Evolutionary conservation across 2,888 invertebrate species (phyloP).

Genomic region (Netelia inedita): DNA sequence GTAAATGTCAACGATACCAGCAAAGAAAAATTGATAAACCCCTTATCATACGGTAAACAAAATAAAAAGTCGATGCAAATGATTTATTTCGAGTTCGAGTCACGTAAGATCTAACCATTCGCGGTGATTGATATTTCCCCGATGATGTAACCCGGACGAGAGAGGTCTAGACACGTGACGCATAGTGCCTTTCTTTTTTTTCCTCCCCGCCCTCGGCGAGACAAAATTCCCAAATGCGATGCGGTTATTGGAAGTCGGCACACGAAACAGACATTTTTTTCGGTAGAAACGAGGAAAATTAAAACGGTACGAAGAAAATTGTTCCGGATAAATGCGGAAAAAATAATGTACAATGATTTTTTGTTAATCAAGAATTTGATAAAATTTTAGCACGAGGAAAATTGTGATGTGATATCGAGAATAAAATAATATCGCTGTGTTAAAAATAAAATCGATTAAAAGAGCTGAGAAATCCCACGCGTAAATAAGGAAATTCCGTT

Average conservation of each 20-base stretch:
- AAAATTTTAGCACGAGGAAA: no score
- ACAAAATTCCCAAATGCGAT: not conserved
- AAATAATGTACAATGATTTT: no score
- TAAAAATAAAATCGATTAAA: no score
- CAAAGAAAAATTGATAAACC: conserved; percentile 11
- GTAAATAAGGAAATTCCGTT: not conserved
- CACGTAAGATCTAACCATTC: conserved; percentile 16
- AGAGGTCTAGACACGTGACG: conserved; percentile 18
- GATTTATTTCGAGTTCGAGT: conserved; percentile 38
- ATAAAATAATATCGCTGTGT: no score
- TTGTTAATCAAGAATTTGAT: no score
- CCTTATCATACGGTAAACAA: conserved; percentile 31
- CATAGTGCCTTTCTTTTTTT: conserved; percentile 30
- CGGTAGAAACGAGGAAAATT: no score
- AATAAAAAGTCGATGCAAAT: conserved; percentile 40
- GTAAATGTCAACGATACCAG: not conserved
- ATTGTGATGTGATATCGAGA: no score
- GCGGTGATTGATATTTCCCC: conserved; percentile 1
- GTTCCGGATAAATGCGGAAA: no score
- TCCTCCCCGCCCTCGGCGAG: not conserved
- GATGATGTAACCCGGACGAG: conserved; percentile 29
- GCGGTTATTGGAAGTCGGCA: no score
- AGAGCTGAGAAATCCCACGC: not conserved
- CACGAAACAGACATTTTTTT: no score
- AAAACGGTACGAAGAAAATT: no score